phyloP scores from a whole-genome alignment of 2,888 invertebrate genomes.

The Temnothorax ravouxi region DNA sequence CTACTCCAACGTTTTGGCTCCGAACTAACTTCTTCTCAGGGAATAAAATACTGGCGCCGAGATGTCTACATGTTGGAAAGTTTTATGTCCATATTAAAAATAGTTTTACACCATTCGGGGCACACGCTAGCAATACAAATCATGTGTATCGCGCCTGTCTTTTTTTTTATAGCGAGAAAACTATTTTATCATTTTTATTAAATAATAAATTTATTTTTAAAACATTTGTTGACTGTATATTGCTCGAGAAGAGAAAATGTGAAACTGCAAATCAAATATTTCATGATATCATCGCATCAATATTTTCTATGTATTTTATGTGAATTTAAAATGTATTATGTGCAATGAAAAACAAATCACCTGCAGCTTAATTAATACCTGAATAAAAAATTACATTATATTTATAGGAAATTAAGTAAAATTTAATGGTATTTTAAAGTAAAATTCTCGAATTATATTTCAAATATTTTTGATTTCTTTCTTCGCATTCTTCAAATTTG shows the following conservation, averaged over 20 bases:
- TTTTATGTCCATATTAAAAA: slow-evolving; percentile 54
- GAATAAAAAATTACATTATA: neutral
- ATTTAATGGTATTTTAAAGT: neutral
- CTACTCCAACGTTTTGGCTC: slow-evolving; percentile 52
- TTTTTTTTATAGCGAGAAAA: neutral
- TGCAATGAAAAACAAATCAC: neutral
- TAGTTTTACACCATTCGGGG: slow-evolving; percentile 33
- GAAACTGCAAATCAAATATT: slow-evolving; percentile 2
- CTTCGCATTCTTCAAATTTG: neutral
- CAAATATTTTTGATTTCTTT: neutral
- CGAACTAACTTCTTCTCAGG: slow-evolving; percentile 29
- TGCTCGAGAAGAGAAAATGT: neutral
- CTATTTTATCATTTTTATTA: slow-evolving; percentile 9
- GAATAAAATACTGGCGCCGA: slow-evolving; percentile 54
- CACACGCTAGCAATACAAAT: slow-evolving; percentile 37
- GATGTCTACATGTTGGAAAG: slow-evolving; percentile 52
- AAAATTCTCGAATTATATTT: neutral
- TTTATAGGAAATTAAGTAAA: neutral
- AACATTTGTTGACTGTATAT: neutral
- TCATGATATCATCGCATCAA: neutral
- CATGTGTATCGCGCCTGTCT: neutral
- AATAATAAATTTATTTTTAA: neutral
- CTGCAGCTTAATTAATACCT: neutral
- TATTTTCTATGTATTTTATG: neutral
- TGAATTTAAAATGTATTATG: neutral